These are phyloP conservation scores for Psilopogon haemacephalus DNA, from an alignment of 2,113 vertebrate species.

Conservation along the genomic window DNA sequence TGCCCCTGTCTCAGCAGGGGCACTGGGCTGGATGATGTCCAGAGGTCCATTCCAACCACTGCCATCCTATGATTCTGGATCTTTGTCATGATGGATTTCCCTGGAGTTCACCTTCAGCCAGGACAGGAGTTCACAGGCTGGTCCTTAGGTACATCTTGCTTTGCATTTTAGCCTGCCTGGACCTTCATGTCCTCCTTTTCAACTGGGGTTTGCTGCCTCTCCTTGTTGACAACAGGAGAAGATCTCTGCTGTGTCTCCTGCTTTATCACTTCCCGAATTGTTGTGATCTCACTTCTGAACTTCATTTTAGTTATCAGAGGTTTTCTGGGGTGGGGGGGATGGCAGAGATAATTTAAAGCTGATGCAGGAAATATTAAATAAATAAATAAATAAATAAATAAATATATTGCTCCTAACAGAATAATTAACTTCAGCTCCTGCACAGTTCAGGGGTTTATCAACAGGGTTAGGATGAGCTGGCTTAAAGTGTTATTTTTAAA, in stretches of 20 bases:
- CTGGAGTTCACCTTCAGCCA: background rate
- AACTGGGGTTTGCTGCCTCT: background rate
- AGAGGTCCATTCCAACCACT: background rate
- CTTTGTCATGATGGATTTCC: background rate
- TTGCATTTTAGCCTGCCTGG: conserved; percentile 6
- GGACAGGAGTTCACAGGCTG: background rate
- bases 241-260: background rate
- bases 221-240: background rate
- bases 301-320: background rate
- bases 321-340: background rate
- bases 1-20: background rate
- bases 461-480: background rate
- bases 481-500: background rate
- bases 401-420: background rate
- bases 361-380: background rate
- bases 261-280: background rate
- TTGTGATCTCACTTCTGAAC: background rate
- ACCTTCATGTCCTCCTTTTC: background rate
- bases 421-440: background rate
- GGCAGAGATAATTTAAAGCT: background rate
- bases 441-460: conserved; percentile 1
- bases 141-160: background rate
- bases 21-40: background rate
- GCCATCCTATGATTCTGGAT: background rate
- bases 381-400: too few relatives aligned